These are phyloP conservation scores for Venustaconcha ellipsiformis DNA, from an alignment of 1,140 invertebrate species.

Conservation along the genomic window DNA sequence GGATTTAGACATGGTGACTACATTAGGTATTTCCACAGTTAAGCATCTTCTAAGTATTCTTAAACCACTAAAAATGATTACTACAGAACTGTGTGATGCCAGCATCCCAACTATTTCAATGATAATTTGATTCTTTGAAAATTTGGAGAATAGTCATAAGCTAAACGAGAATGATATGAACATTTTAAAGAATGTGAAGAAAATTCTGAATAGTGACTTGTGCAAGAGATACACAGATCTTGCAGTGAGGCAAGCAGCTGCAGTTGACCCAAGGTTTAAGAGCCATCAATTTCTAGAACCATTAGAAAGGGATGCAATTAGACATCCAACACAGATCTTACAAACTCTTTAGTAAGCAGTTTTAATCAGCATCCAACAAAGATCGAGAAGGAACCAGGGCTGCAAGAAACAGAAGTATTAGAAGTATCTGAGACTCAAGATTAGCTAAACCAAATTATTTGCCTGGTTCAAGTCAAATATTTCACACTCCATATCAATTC, in stretches of 20 bases:
- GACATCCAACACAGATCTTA: constrained; percentile 3
- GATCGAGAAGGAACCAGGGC: constrained; percentile 3
- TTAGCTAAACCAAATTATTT: no score
- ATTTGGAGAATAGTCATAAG: neutral
- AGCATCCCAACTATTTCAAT: neutral
- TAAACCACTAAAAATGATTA: constrained; percentile 3
- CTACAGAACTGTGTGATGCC: constrained; percentile 3
- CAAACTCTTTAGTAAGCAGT: constrained; percentile 3
- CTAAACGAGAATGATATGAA: neutral
- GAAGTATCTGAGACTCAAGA: no score
- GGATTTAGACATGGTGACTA: constrained; percentile 2
- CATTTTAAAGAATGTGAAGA: neutral
- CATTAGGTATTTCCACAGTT: neutral
- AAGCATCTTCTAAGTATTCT: neutral
- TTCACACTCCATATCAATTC: neutral
- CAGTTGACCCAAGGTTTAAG: constrained; percentile 1
- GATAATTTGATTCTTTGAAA: neutral
- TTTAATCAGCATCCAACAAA: constrained; percentile 5
- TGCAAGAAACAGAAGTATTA: no score
- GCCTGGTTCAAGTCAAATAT: neutral
- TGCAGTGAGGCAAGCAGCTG: neutral
- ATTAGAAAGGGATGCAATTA: constrained; percentile 4
- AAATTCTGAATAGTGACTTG: neutral
- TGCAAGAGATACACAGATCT: constrained; percentile 1
- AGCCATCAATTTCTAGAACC: constrained; percentile 1